These are phyloP conservation scores for Neotragus pygmaeus DNA, from an alignment of 2,113 vertebrate genomes.

Conservation along the genomic window DNA sequence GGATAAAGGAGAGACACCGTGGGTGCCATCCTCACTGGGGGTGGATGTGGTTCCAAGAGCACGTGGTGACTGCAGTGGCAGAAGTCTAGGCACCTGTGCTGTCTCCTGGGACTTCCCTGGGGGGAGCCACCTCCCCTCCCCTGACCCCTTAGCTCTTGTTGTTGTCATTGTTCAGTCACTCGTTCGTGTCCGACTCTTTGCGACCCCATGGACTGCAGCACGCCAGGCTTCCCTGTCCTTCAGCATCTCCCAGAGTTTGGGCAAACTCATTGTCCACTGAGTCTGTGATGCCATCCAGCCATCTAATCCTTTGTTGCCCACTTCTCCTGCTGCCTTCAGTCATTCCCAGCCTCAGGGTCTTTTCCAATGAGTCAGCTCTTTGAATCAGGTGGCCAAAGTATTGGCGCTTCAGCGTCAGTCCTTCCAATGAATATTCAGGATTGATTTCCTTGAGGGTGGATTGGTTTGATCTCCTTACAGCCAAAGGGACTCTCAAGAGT, in stretches of 20 bases:
- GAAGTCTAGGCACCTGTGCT: neutral
- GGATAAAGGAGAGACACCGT: neutral
- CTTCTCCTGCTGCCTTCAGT: neutral
- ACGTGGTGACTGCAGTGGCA: neutral
- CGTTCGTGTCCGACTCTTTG: fast-evolving
- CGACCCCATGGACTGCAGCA: neutral
- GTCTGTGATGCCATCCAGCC: neutral
- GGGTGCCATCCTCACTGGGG: neutral
- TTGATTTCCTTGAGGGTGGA: neutral
- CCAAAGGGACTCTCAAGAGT: neutral
- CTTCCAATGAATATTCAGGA: neutral
- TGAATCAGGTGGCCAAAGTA: neutral
- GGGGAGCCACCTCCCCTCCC: neutral
- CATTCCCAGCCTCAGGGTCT: neutral
- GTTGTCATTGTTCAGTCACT: fast-evolving
- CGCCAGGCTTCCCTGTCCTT: neutral
- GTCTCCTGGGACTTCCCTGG: fast-evolving
- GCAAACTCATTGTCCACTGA: neutral
- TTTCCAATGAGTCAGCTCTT: neutral
- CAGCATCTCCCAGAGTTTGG: neutral
- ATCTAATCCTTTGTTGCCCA: neutral
- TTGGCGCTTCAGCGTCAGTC: neutral
- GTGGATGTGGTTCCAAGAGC: neutral
- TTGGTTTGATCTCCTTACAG: neutral
- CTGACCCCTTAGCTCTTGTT: too few relatives aligned